phyloP scores from a whole-genome alignment of 1,140 invertebrate genomes.

The Drosophila watanabei region DNA sequence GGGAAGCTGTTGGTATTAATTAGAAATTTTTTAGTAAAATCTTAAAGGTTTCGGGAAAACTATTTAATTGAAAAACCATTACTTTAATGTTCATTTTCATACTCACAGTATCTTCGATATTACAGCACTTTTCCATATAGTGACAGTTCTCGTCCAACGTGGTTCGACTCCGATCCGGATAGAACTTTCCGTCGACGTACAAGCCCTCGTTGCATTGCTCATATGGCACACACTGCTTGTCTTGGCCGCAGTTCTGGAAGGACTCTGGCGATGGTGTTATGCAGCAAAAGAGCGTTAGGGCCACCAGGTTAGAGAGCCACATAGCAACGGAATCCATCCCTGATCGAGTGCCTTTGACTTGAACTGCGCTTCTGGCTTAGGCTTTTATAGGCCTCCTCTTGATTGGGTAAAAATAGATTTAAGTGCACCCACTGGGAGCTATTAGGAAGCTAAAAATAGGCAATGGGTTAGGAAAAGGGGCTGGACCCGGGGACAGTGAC shows the following conservation, averaged over 20 bases:
- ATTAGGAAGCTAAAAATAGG: conserved; percentile 62
- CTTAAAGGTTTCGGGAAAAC: too few relatives aligned
- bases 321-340: conserved; percentile 9
- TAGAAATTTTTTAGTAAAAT: background rate
- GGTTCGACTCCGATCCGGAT: conserved; percentile 57
- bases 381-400: conserved; percentile 58
- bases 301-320: conserved; percentile 1
- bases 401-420: conserved; percentile 72
- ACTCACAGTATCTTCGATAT: conserved; percentile 41
- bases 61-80: too few relatives aligned
- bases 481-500: background rate
- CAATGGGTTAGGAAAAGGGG: conserved; percentile 15
- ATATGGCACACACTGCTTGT: conserved; percentile 57
- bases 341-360: conserved; percentile 36
- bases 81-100: background rate
- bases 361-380: conserved; percentile 14
- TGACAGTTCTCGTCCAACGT: conserved; percentile 51
- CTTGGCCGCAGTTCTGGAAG: conserved; percentile 44
- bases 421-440: conserved; percentile 10
- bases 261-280: background rate
- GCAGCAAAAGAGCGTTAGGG: background rate
- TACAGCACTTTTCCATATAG: conserved; percentile 71
- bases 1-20: conserved; percentile 15
- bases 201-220: conserved; percentile 59
- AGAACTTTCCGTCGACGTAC: conserved; percentile 51